Conservation (phyloP, 2,797 vertebrate species). For the Poeciliopsis turneri region DNA sequence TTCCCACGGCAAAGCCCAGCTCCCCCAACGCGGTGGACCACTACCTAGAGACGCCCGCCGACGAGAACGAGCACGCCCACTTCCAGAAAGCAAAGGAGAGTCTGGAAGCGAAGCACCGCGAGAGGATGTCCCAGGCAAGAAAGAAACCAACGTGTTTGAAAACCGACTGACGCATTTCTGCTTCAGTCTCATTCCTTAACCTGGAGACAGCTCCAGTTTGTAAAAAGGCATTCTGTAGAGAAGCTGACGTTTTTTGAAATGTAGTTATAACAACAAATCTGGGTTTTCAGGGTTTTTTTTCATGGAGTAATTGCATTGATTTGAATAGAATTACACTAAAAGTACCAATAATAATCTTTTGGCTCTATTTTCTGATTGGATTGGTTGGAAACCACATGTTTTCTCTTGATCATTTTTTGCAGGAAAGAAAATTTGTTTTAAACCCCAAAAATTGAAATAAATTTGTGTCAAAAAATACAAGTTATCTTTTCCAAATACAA, state of each 20-base stretch:
- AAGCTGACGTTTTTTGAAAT: not conserved
- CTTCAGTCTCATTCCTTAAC: conserved; percentile 53
- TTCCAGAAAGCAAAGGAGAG: conserved; percentile 98
- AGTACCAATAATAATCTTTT: not conserved
- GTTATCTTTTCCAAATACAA: not conserved
- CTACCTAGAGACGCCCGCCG: conserved; percentile 94
- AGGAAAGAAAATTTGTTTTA: not conserved
- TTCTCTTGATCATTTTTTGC: not conserved
- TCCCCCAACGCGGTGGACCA: conserved; percentile 93
- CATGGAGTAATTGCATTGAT: not conserved
- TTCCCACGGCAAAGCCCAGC: conserved; percentile 92
- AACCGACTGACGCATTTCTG: conserved; percentile 32
- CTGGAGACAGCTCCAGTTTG: not conserved
- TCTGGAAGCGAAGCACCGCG: conserved; percentile 94
- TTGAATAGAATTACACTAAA: not conserved
- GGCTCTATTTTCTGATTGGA: not conserved
- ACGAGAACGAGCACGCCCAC: conserved; percentile 95
- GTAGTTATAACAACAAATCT: not conserved
- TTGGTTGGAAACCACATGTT: not conserved
- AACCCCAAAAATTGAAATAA: not conserved
- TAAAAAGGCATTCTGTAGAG: not conserved
- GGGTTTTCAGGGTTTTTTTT: not conserved
- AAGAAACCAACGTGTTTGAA: conserved; percentile 31
- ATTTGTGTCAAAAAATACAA: not conserved
- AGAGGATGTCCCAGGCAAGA: conserved; percentile 94